Conservation (phyloP, 2,888 invertebrate genomes). For the Microctonus brassicae region DNA sequence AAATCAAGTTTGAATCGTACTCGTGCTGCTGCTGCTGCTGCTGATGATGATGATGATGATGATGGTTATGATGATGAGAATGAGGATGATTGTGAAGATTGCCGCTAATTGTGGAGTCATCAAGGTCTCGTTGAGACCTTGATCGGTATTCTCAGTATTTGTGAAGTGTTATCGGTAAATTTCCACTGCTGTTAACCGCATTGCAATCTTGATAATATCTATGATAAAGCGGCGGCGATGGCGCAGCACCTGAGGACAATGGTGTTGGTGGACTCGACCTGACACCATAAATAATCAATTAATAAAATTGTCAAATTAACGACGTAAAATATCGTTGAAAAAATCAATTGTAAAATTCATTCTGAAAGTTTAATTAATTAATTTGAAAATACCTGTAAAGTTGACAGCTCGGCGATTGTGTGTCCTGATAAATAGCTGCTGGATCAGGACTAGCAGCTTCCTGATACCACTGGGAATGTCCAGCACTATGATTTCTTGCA, state of each 20-base stretch:
- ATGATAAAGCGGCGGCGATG: constrained; percentile 64
- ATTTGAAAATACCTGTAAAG: constrained; percentile 59
- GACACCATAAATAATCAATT: constrained; percentile 33
- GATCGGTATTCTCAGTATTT: constrained; percentile 69
- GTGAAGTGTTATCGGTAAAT: constrained; percentile 67
- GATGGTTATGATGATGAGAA: too few relatives aligned
- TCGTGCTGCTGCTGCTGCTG: constrained; percentile 37
- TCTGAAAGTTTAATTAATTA: not conserved
- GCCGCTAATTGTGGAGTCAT: constrained; percentile 39
- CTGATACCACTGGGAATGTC: constrained; percentile 67
- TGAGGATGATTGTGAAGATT: too few relatives aligned
- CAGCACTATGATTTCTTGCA: constrained; percentile 58
- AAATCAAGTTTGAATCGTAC: constrained; percentile 61
- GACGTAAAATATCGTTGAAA: too few relatives aligned
- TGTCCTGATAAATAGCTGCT: constrained; percentile 66
- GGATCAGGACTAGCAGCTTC: constrained; percentile 66
- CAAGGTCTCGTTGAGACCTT: constrained; percentile 64
- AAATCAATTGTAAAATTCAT: not conserved
- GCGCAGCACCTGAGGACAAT: constrained; percentile 63
- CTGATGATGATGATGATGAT: constrained; percentile 29
- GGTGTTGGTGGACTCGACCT: constrained; percentile 68
- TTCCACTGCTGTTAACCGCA: constrained; percentile 65
- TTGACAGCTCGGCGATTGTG: constrained; percentile 66
- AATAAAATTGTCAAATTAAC: too few relatives aligned
- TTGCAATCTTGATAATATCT: constrained; percentile 68